Conservation (phyloP, 2,113 vertebrate genomes). For the Oenanthe melanoleuca region DNA sequence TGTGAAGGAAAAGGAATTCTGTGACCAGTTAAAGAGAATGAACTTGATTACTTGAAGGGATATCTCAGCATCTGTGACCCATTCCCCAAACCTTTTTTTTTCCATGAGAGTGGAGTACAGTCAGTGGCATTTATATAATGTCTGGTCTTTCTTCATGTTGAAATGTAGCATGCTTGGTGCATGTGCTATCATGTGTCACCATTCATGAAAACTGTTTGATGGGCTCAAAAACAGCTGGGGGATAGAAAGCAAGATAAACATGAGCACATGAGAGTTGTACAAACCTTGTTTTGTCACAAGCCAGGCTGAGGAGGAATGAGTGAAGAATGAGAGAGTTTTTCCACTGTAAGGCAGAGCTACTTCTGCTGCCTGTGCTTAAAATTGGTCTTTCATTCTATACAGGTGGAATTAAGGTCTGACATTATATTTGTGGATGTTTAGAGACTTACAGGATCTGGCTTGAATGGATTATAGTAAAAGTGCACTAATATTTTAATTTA, state of each 20-base stretch:
- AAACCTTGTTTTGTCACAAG: neutral
- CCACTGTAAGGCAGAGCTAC: neutral
- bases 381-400: neutral
- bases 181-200: neutral
- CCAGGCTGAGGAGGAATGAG: fast-evolving
- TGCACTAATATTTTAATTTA: neutral
- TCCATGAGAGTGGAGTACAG: neutral
- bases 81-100: neutral
- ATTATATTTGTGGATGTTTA: neutral
- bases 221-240: neutral
- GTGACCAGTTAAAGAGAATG: neutral
- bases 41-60: neutral
- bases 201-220: neutral
- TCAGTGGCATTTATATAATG: neutral
- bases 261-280: neutral
- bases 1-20: neutral
- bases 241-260: neutral
- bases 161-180: neutral
- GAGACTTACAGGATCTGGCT: neutral
- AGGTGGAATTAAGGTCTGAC: neutral
- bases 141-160: neutral
- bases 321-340: neutral
- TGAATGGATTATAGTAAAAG: neutral
- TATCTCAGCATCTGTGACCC: neutral
- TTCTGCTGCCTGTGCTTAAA: neutral